Conservation (phyloP, 2,113 vertebrate species). For the Lonchura striata region DNA sequence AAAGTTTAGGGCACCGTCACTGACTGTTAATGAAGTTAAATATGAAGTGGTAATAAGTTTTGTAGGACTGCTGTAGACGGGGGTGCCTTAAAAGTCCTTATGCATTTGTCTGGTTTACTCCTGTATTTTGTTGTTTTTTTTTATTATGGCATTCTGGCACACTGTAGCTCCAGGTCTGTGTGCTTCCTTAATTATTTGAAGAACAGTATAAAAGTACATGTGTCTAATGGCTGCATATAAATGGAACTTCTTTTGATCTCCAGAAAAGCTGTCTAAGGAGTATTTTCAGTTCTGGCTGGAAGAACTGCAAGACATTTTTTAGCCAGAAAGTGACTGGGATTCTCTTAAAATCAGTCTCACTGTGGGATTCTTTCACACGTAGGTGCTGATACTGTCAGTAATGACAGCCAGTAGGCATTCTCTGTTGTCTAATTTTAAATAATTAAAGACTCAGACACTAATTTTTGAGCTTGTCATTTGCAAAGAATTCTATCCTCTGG, state of each 20-base stretch:
- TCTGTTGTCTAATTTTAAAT: not conserved
- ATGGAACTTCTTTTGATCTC: not conserved
- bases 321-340: not conserved
- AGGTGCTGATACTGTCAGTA: not conserved
- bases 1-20: not conserved
- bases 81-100: not conserved
- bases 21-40: not conserved
- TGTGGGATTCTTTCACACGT: not conserved
- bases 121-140: not conserved
- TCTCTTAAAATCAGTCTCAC: not conserved
- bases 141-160: not conserved
- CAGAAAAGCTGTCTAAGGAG: not conserved
- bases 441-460: not conserved
- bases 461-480: not conserved
- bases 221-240: not conserved
- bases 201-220: not conserved
- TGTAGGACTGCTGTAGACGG: not conserved
- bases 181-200: not conserved
- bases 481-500: not conserved
- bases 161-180: not conserved
- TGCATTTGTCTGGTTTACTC: not conserved
- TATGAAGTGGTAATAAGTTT: rapidly evolving
- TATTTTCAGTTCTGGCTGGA: not conserved
- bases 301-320: not conserved
- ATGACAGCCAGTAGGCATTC: not conserved